phyloP scores from a whole-genome alignment of 1,140 invertebrate genomes.

The Rhopalosiphum maidis region DNA sequence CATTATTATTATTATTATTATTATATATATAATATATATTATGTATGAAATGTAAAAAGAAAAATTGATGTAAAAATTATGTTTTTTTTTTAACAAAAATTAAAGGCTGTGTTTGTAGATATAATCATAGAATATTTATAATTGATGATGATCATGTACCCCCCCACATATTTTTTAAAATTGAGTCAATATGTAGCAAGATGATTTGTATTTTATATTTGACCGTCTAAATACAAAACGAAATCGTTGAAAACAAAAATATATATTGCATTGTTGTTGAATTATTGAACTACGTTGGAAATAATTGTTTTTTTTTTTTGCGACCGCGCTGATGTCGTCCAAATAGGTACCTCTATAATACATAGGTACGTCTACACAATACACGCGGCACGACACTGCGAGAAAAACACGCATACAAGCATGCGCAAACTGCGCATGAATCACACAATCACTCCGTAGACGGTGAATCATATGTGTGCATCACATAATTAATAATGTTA shows the following conservation, averaged over 20 bases:
- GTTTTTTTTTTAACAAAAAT: slow-evolving; percentile 54
- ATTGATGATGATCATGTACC: slow-evolving; percentile 3
- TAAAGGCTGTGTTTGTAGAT: slow-evolving; percentile 57
- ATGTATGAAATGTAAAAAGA: slow-evolving; percentile 6
- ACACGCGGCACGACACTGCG: neutral
- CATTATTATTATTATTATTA: slow-evolving; percentile 45
- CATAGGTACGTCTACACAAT: too few relatives aligned
- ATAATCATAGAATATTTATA: slow-evolving; percentile 19
- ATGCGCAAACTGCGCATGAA: neutral
- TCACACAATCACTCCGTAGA: neutral
- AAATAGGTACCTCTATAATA: too few relatives aligned
- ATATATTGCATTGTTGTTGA: neutral
- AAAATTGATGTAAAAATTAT: slow-evolving; percentile 19
- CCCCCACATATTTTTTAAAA: neutral
- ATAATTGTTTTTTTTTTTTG: neutral
- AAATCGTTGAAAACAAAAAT: neutral
- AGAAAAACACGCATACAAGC: neutral
- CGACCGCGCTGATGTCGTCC: neutral
- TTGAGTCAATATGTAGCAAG: neutral
- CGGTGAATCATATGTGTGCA: slow-evolving; percentile 20
- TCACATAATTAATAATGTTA: neutral
- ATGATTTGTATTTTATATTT: slow-evolving; percentile 47
- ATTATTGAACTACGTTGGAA: neutral
- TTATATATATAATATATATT: neutral
- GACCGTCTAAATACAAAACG: slow-evolving; percentile 45